Percentiles rank a stretch among this genome's conserved stretches.
These are phyloP conservation scores for Python bivittatus DNA, from an alignment of 2,113 vertebrate species.

Conservation along the genomic window DNA sequence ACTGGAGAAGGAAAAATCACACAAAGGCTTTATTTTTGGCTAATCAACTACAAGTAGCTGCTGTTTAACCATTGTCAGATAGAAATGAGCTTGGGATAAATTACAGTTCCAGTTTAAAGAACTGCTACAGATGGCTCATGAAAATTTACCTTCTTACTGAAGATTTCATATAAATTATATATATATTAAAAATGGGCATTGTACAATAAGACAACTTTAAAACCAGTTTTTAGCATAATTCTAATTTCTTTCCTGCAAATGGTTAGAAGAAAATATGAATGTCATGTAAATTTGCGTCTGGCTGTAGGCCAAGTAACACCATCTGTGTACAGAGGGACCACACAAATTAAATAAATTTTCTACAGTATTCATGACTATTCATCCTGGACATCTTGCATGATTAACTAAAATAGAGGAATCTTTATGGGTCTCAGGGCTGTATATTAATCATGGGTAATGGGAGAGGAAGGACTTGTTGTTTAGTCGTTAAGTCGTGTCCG, in stretches of 20 bases:
- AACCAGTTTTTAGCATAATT: neutral
- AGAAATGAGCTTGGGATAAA: neutral
- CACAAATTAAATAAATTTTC: neutral
- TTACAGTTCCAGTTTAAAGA: neutral
- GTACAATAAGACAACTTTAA: neutral
- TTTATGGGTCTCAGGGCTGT: neutral
- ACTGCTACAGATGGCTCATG: neutral
- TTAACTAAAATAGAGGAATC: constrained; percentile 3
- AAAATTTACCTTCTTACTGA: neutral
- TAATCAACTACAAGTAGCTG: neutral
- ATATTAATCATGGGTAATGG: neutral
- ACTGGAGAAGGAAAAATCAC: neutral
- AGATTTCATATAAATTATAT: neutral
- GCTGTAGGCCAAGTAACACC: neutral
- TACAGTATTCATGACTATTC: neutral
- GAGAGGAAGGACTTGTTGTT: neutral
- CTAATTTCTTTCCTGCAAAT: neutral
- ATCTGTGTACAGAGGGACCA: neutral
- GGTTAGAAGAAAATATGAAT: neutral
- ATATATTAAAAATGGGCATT: neutral
- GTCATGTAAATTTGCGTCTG: neutral
- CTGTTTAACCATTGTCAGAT: neutral
- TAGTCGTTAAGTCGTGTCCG: too few relatives aligned
- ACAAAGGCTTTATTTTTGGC: neutral
- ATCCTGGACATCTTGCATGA: neutral